Percentiles rank a stretch among this genome's conserved stretches.
Evolutionary conservation across 2,797 vertebrate species (phyloP).

Genomic region (Anabacerthia variegaticeps): DNA sequence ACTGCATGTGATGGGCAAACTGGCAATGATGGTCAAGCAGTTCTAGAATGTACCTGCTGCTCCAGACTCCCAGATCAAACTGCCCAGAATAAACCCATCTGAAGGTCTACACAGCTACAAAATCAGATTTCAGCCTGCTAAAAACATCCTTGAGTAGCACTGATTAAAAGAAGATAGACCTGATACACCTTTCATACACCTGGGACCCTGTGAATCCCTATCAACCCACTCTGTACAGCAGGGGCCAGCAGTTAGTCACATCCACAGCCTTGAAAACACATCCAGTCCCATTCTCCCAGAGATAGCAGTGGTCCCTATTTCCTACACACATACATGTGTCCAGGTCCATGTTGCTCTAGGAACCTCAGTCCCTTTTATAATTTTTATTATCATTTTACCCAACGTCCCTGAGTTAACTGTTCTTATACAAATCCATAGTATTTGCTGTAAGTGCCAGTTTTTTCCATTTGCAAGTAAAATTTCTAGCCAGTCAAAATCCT

Average conservation of each 20-base stretch:
- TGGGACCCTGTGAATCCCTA: neutral
- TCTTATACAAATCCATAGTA: neutral
- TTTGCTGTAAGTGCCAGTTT: neutral
- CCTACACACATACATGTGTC: neutral
- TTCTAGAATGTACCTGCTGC: neutral
- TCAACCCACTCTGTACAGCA: neutral
- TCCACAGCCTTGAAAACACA: neutral
- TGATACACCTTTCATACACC: neutral
- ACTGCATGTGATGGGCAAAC: accelerated
- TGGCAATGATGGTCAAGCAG: neutral
- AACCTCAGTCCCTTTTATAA: neutral
- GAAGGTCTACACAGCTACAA: neutral
- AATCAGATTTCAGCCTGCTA: neutral
- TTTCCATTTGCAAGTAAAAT: neutral
- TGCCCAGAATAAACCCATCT: neutral
- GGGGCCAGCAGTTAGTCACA: neutral
- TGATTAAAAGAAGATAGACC: neutral
- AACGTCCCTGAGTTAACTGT: neutral
- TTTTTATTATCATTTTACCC: neutral
- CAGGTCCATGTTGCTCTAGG: neutral
- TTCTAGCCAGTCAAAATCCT: neutral
- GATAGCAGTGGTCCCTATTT: neutral
- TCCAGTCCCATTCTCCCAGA: neutral
- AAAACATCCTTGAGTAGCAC: neutral
- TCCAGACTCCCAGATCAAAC: neutral